These are phyloP conservation scores for Vespertilio murinus DNA, from an alignment of 2,797 vertebrate species.

Conservation along the genomic window DNA sequence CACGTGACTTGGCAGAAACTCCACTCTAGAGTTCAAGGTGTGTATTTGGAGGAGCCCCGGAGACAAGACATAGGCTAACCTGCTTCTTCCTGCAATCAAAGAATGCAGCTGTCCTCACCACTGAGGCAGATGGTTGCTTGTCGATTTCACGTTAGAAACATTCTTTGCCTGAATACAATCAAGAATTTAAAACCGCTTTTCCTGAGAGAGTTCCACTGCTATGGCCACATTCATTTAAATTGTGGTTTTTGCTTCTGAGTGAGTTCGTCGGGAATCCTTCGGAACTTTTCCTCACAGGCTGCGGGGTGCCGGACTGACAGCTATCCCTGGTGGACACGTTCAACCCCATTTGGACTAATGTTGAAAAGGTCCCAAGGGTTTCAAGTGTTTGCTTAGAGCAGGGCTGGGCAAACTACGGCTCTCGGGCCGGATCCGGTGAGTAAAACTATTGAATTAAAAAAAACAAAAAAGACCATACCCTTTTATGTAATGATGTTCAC, in stretches of 20 bases:
- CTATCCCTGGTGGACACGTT: background rate
- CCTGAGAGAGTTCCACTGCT: background rate
- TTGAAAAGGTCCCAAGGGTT: background rate
- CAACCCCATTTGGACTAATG: background rate
- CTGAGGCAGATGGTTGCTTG: background rate
- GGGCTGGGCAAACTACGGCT: too few species aligned
- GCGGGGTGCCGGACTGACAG: fast-evolving
- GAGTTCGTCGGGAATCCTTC: background rate
- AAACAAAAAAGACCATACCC: too few species aligned
- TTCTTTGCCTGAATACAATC: background rate
- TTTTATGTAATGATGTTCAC: too few species aligned
- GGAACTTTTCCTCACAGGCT: background rate
- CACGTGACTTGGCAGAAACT: conserved; percentile 8
- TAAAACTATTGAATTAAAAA: too few species aligned
- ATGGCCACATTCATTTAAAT: background rate
- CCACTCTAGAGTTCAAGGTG: background rate
- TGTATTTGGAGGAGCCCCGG: background rate
- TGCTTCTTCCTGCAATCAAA: background rate
- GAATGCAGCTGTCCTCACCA: background rate
- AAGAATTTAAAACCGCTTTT: background rate
- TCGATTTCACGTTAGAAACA: background rate
- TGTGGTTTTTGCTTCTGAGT: background rate
- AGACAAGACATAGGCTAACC: background rate
- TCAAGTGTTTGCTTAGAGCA: background rate
- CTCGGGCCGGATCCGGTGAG: too few species aligned